phyloP scores from a whole-genome alignment of 1,140 invertebrate species.

The Heliconius melpomene region DNA sequence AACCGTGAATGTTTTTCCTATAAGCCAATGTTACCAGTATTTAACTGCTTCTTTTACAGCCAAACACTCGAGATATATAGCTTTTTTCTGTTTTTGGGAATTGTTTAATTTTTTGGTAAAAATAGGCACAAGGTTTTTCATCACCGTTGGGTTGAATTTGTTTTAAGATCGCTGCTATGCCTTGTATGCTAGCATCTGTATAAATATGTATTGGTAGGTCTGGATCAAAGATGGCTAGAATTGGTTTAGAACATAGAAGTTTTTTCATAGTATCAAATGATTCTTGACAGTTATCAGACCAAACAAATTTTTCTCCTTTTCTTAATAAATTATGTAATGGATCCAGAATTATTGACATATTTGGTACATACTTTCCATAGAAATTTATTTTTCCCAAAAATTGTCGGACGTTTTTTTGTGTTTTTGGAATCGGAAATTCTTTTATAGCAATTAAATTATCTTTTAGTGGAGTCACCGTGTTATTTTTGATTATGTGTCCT shows the following conservation, averaged over 20 bases:
- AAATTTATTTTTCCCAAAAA: constrained; percentile 6
- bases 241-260: too few relatives aligned
- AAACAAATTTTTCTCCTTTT: too few relatives aligned
- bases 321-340: neutral
- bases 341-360: neutral
- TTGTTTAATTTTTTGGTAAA: constrained; percentile 8
- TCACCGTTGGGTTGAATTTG: neutral
- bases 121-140: neutral
- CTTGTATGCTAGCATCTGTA: neutral
- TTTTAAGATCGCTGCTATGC: constrained; percentile 5
- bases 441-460: constrained; percentile 22
- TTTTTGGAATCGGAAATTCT: constrained; percentile 14
- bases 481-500: constrained; percentile 8
- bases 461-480: constrained; percentile 25
- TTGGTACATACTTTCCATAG: constrained; percentile 1
- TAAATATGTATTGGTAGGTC: too few relatives aligned
- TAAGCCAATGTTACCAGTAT: constrained; percentile 12
- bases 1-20: constrained; percentile 10
- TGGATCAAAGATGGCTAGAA: too few relatives aligned
- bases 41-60: constrained; percentile 6
- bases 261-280: too few relatives aligned
- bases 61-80: constrained; percentile 6
- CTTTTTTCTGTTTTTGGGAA: neutral
- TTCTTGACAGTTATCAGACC: too few relatives aligned
- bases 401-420: neutral